These are phyloP conservation scores for Florisuga fusca DNA, from an alignment of 2,797 vertebrate genomes.

Conservation along the genomic window DNA sequence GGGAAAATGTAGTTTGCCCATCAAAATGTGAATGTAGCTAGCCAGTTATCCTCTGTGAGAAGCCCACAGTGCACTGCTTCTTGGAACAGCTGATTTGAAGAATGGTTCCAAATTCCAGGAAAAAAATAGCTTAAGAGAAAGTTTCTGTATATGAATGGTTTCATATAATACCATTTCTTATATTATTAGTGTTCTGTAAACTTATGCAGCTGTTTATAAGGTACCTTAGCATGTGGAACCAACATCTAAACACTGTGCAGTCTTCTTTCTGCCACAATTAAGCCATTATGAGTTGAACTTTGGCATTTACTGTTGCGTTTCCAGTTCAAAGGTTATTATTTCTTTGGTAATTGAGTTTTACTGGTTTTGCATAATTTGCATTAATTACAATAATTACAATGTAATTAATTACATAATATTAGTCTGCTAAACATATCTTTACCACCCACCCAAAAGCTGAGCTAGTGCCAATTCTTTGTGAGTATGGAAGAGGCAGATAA, in stretches of 20 bases:
- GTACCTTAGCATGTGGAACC: not conserved
- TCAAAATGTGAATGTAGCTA: not conserved
- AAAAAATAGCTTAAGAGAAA: not conserved
- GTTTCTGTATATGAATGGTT: not conserved
- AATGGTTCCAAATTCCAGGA: not conserved
- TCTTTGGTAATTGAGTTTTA: conserved; percentile 42
- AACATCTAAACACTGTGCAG: not conserved
- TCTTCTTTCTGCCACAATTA: not conserved
- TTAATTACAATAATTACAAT: conserved; percentile 60
- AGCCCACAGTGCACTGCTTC: not conserved
- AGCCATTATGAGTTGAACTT: not conserved
- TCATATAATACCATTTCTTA: not conserved
- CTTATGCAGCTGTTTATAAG: not conserved
- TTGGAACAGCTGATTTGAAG: not conserved
- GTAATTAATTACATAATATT: no score
- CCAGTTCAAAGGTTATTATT: conserved; percentile 61
- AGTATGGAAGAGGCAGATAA: not conserved
- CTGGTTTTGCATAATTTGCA: conserved; percentile 37
- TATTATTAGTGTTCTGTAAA: not conserved
- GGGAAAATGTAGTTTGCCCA: not conserved
- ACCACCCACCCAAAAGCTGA: not conserved
- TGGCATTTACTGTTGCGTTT: conserved; percentile 34
- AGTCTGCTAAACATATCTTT: not conserved
- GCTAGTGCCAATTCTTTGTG: not conserved
- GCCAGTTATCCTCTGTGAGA: not conserved